Base-by-base conservation (phyloP, 2,888 invertebrate species). In the Lordiphosa fenestrarum region DNA sequence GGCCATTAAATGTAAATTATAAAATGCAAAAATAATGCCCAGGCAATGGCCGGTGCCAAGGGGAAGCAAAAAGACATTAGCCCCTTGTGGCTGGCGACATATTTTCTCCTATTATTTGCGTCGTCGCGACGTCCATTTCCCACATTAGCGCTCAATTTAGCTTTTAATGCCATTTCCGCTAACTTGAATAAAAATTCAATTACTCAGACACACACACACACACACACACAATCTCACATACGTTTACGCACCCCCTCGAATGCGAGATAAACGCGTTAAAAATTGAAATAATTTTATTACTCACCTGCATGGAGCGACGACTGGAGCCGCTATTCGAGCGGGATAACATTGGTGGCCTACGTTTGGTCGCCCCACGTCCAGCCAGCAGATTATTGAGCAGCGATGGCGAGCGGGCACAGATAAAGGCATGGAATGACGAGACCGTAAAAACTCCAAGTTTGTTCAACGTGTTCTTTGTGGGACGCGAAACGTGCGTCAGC, bases 401-500 rank as follows among this genome's bases (percentile, higher is more conserved):
- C 55, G 96, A 97, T 37, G 98, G 98, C 85, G 97, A 97, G 70
- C 98, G 94, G 59, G 98, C 98, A 90, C 98, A 98, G 83, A 98
- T 98, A 90, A 98, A 97, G 73, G 98, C 98, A 90, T 98, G 98
- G 92, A 98, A 97, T 72, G 98, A 98, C 57, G 98, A 98, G 77
- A 98, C 98, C 52, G 98, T 98, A 92, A 98, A 98, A 84, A 98
- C 97, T 64, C 98, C 98, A 86, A 98, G 92, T 89, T 97, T 96
- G 91, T 98, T 97, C 86, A 98, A 91, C 46, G 96, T 97, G 86
- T 95, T 95, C 91, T 98, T 98, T 74, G 98, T 98, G 82, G 96
- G 94, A 81, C 97, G 95, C 23, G 98, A 98, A 63, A 98, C 98
- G 91, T 97, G 97, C 56, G 97, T 96, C 86, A 98, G 92, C 85